Evolutionary conservation across 2,113 vertebrate genomes (phyloP), one percentile per base, ranked within the genome.

Genomic region (Aphelocoma coerulescens): DNA sequence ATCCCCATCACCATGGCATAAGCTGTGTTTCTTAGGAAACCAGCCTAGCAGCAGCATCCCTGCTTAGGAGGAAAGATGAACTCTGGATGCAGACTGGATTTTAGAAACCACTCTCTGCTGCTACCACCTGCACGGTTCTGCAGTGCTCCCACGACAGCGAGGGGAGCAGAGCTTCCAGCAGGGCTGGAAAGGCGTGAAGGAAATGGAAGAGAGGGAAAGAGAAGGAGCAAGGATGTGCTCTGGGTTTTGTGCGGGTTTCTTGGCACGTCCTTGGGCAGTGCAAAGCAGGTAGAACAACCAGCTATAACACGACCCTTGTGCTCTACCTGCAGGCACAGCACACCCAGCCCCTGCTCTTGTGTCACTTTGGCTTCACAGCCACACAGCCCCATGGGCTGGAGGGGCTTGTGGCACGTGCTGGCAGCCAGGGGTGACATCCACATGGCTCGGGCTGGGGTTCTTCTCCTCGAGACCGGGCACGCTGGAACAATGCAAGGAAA

Each of bases 1-100:
- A 63, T 20, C 68, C 27, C 52, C 93, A 95, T 95, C 94, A 85
- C 95, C 80, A 89, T 63, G 89, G 96, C 52, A 88, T 63, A 72
- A 62, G 55, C 76, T 91, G 85, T 84, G 92, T 97, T 96, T 96
- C 96, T 97, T 96, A 95, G 96, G 95, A 96, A 96, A 97, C 95
- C 80, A 92, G 65, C 55, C 69, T 85, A 89, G 79, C 66, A 93
- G 95, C 76, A 81, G 57, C 67, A 75, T 87, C 74, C 89, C 78
- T 3, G 1, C 52, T 93, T 83, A 33, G 72, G 61, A 93, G 63
- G 54, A 77, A 22, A 81, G 35, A 74, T 24, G 74, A 85, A 87
- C 72, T 83, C 78, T 81, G 33, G 63, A 80, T 90, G 61, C 78
- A 83, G 51, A 35, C 32, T 65, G 91, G 43, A 49, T 88, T 93